Evolutionary conservation across 2,888 invertebrate genomes (phyloP), one percentile per base, ranked within the genome.

Genomic region (Mystacides longicornis): DNA sequence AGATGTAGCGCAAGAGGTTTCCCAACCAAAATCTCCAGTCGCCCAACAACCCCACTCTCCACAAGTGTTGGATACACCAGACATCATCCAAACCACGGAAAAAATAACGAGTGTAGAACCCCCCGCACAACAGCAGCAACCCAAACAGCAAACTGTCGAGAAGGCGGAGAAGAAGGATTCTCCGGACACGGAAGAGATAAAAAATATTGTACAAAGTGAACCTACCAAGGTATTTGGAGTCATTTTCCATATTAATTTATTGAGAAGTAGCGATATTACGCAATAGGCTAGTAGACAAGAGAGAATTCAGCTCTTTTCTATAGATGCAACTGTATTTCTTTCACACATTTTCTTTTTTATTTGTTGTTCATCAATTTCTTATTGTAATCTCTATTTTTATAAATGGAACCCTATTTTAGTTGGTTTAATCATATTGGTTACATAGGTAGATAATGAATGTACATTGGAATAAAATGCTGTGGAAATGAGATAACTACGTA

Each of bases 71-170:
- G 57, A 56, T 37, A 60, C 58, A 20, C 61, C 61, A 18, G 61
- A 61, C 42, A 61, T 61, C 20, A 59, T 61, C 14, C 61, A 58
- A 33, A 57, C 57, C 23, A 61, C 55, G 1, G 58, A 54, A 21
- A 59, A 59, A 23, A 52, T 37, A 14, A 37, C 53, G 23, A 51
- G 56, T 43, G 59, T 59, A 23, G 51, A 37, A 56, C 60, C 27
- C 18, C n/a, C 16, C 37, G 7, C 3, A 3, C 4, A 14, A 3
- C 27, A 27, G 27, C 27, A 27, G 11, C 27, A 27, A 27, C 27
- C 5, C 5, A 11, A 27, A 27, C 45, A 23, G 27, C 37, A 37
- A 14, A 16, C 16, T 14, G 14, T n/a, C 14, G 37, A 37, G 14
- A 37, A 37, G 51, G 52, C 51, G 50, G 59, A 54, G 37, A 37